Evolutionary conservation across 92 coral and sea anemone species (phyloP).

Genomic region (Phymanthus crucifer): DNA sequence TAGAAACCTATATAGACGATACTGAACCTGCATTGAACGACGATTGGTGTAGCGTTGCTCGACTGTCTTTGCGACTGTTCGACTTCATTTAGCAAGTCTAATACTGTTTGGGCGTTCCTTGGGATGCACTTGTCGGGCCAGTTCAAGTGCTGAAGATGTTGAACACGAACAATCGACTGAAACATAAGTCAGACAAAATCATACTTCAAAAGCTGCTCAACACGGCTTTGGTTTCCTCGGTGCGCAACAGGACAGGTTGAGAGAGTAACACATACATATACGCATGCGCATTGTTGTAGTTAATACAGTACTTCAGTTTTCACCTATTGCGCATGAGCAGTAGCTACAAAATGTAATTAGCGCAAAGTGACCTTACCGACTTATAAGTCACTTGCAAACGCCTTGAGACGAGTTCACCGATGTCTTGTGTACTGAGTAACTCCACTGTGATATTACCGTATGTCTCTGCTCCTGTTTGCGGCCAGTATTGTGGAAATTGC

Average conservation of each 20-base stretch:
- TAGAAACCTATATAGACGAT: not conserved
- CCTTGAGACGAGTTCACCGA: conserved; percentile 16
- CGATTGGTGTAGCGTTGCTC: conserved; percentile 47
- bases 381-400: conserved; percentile 4
- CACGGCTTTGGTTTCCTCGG: too few species aligned
- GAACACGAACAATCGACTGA: conserved; percentile 26
- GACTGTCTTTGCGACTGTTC: conserved; percentile 57
- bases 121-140: conserved; percentile 64
- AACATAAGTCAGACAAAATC: not conserved
- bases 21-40: conserved; percentile 73
- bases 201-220: not conserved
- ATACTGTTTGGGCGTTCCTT: conserved; percentile 42
- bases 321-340: too few species aligned
- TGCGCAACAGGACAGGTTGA: too few species aligned
- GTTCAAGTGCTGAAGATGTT: conserved; percentile 55
- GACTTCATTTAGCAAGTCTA: conserved; percentile 51
- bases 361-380: conserved; percentile 14
- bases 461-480: conserved; percentile 19
- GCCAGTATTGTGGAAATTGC: conserved; percentile 57
- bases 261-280: too few species aligned
- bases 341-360: too few species aligned
- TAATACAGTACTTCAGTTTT: too few species aligned
- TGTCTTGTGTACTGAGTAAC: not conserved
- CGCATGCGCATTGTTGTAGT: not conserved
- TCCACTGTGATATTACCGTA: conserved; percentile 38